phyloP scores from a whole-genome alignment of 30 jellyfish, hydroid and myxozoan species.

The Turritopsis rubra region DNA sequence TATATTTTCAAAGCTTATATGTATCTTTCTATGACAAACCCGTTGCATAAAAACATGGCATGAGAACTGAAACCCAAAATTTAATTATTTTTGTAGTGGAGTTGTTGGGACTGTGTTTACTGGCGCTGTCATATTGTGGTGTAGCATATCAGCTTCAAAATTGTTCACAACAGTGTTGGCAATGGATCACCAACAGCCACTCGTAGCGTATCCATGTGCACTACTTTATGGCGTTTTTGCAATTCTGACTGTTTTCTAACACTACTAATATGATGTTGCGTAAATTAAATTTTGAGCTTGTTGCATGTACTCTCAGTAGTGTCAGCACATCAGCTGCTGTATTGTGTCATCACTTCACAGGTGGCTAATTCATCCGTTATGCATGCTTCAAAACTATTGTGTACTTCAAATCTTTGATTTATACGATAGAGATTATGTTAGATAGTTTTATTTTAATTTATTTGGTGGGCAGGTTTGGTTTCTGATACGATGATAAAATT shows the following conservation, averaged over 20 bases:
- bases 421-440: not conserved
- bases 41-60: not conserved
- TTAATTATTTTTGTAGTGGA: constrained; percentile 49
- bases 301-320: not conserved
- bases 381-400: too few species aligned
- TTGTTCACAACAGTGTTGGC: constrained; percentile 90
- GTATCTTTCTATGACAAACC: too few species aligned
- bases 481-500: not conserved
- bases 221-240: constrained; percentile 90
- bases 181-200: constrained; percentile 92
- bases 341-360: not conserved
- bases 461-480: not conserved
- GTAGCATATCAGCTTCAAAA: constrained; percentile 96
- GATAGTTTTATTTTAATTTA: not conserved
- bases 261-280: not conserved
- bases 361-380: too few species aligned
- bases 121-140: constrained; percentile 69
- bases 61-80: not conserved
- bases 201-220: constrained; percentile 98
- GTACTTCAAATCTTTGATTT: not conserved
- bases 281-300: not conserved
- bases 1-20: too few species aligned
- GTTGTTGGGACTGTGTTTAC: constrained; percentile 78
- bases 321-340: too few species aligned
- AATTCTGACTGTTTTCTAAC: constrained; percentile 75